These are phyloP conservation scores for Hypomesus transpacificus DNA, from an alignment of 2,113 vertebrate genomes.

Conservation along the genomic window DNA sequence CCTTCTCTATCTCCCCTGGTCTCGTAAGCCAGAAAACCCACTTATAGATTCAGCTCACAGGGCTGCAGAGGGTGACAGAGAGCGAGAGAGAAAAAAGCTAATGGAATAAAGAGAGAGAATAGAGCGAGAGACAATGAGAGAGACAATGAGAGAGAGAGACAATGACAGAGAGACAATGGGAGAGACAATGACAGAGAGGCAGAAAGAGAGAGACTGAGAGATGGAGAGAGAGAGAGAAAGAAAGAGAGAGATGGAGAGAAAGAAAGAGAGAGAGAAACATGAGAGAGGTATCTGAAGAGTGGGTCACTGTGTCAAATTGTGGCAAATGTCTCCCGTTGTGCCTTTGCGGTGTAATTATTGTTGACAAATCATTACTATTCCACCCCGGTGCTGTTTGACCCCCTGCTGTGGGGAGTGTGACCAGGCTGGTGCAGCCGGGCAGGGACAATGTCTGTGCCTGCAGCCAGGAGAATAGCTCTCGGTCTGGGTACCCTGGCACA, in stretches of 20 bases:
- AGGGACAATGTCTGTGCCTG: neutral
- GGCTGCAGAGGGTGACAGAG: conserved; percentile 8
- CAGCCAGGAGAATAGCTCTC: neutral
- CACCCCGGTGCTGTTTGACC: conserved; percentile 6
- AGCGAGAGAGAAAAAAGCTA: neutral
- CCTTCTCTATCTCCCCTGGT: neutral
- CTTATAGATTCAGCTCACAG: conserved; percentile 47
- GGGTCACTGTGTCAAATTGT: conserved; percentile 42
- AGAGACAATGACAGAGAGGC: neutral
- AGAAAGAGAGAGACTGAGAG: neutral
- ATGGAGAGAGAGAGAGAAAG: too few species aligned
- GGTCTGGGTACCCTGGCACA: too few species aligned
- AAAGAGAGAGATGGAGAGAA: neutral
- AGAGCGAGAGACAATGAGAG: neutral
- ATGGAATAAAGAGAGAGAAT: neutral
- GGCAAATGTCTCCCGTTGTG: conserved; percentile 24
- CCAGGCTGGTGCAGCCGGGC: neutral
- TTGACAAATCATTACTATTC: conserved; percentile 39
- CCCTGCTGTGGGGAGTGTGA: neutral
- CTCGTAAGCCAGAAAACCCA: conserved; percentile 42
- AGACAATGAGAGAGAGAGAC: neutral
- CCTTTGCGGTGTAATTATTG: conserved; percentile 34
- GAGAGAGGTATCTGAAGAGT: conserved; percentile 13
- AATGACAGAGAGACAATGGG: neutral
- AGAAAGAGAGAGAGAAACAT: neutral